Conservation (phyloP, 92 coral and sea anemone species). For the Zoanthus sociatus region DNA sequence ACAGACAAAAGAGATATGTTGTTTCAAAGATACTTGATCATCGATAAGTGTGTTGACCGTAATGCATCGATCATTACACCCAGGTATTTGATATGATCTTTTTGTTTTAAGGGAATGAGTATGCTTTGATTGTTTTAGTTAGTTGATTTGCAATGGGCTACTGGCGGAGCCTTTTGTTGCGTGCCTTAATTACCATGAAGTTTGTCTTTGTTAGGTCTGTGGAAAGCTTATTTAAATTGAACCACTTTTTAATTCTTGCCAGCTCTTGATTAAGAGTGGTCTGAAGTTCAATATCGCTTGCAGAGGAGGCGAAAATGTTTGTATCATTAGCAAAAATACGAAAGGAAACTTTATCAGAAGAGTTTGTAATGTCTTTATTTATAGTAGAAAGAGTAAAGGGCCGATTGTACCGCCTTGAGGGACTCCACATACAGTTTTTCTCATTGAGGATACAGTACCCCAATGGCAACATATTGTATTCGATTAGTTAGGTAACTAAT, state of each 20-base stretch:
- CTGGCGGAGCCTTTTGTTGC: neutral
- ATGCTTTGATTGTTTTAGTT: neutral
- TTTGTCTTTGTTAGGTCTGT: too few relatives aligned
- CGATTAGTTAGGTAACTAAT: too few relatives aligned
- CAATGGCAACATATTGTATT: too few relatives aligned
- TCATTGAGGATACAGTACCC: too few relatives aligned
- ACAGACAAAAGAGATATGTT: neutral
- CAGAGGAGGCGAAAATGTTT: constrained; percentile 2
- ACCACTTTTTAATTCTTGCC: neutral
- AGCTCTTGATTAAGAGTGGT: neutral
- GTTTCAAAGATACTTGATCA: neutral
- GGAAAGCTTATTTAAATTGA: neutral
- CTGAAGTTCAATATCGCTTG: neutral
- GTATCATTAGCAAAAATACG: neutral
- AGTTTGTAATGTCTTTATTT: too few relatives aligned
- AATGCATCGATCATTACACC: too few relatives aligned
- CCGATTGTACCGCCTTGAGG: too few relatives aligned
- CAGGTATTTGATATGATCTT: too few relatives aligned
- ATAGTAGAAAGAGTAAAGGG: too few relatives aligned
- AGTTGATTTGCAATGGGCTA: neutral
- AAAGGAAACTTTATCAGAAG: neutral
- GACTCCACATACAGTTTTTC: too few relatives aligned
- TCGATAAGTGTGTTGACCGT: too few relatives aligned
- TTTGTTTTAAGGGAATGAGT: neutral
- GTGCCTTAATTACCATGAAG: too few relatives aligned